Percentiles rank a stretch among this genome's conserved stretches.
These are phyloP conservation scores for Meloidogyne hapla DNA, from an alignment of 1,140 invertebrate genomes.

Conservation along the genomic window DNA sequence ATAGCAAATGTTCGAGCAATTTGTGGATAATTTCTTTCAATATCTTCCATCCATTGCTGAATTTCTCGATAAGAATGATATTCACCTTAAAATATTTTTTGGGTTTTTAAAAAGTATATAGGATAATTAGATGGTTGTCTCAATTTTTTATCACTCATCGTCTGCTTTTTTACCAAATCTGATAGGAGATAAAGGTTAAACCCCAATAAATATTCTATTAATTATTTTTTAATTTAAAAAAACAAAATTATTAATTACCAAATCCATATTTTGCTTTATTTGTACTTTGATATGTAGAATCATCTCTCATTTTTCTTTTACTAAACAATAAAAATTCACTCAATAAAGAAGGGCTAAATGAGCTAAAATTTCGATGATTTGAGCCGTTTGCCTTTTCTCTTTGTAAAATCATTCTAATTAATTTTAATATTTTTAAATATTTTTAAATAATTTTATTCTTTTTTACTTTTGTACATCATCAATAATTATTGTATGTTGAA, in stretches of 20 bases:
- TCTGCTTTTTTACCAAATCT: no score
- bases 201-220: background rate
- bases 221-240: background rate
- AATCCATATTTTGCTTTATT: slow-evolving; percentile 58
- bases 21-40: slow-evolving; percentile 63
- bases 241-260: no score
- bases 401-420: slow-evolving; percentile 51
- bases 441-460: background rate
- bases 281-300: slow-evolving; percentile 30
- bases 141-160: no score
- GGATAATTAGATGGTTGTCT: no score
- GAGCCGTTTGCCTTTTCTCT: slow-evolving; percentile 45
- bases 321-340: slow-evolving; percentile 49
- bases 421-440: background rate
- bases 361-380: background rate
- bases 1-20: slow-evolving; percentile 52
- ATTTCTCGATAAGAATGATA: slow-evolving; percentile 65
- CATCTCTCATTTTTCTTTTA: slow-evolving; percentile 57
- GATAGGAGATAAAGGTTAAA: no score
- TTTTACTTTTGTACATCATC: slow-evolving; percentile 73
- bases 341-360: slow-evolving; percentile 17
- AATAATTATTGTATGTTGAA: slow-evolving; percentile 73
- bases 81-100: slow-evolving; percentile 33
- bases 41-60: slow-evolving; percentile 65
- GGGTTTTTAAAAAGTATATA: no score